phyloP scores from a whole-genome alignment of 2,113 vertebrate species.

The Dryoscopus gambensis region DNA sequence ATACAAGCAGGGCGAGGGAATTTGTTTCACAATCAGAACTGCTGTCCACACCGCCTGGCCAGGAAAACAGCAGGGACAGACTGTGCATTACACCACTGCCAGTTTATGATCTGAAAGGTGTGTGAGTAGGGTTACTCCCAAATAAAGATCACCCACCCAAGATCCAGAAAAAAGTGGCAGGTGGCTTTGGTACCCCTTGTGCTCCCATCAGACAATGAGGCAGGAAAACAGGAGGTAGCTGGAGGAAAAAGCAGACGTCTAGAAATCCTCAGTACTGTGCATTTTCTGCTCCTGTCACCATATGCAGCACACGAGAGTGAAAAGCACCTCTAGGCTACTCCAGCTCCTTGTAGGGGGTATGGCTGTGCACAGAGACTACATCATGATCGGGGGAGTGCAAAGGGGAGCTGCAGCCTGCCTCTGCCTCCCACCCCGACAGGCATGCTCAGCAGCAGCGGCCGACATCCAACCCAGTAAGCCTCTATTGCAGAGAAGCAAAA shows the following conservation, averaged over 20 bases:
- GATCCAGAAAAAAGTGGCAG: not conserved
- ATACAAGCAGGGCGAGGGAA: not conserved
- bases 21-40: not conserved
- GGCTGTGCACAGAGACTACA: not conserved
- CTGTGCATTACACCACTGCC: not conserved
- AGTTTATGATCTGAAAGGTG: not conserved
- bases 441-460: not conserved
- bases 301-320: not conserved
- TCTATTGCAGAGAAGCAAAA: not conserved
- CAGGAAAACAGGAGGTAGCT: not conserved
- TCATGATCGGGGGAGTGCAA: not conserved
- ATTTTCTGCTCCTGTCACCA: slow-evolving; percentile 12
- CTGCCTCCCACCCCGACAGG: not conserved
- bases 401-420: not conserved
- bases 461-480: not conserved
- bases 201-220: fast-evolving
- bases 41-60: not conserved
- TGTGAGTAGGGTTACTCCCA: not conserved
- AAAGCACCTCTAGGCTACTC: slow-evolving; percentile 49
- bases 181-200: not conserved
- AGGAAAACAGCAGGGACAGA: slow-evolving; percentile 23
- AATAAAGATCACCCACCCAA: not conserved
- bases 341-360: slow-evolving; percentile 5
- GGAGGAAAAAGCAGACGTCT: not conserved
- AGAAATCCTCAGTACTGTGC: not conserved